Percentiles rank a stretch among this genome's conserved stretches.
These are phyloP conservation scores for Brachirus orientalis DNA, from an alignment of 2,113 vertebrate species.

Conservation along the genomic window DNA sequence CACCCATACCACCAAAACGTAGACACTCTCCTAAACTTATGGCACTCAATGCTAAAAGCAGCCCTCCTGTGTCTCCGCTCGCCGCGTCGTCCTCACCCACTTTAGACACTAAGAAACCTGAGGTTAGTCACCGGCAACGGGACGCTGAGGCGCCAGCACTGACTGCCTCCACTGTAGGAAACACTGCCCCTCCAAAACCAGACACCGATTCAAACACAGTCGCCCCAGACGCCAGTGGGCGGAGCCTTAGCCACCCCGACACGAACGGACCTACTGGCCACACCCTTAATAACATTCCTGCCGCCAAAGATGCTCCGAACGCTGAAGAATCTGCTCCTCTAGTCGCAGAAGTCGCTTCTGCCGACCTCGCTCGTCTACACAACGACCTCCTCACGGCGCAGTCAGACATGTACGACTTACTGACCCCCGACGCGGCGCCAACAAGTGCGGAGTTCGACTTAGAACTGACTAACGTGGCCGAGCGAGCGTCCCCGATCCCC, in stretches of 20 bases:
- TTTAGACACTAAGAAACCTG: slow-evolving; percentile 42
- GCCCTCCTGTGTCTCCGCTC: slow-evolving; percentile 71
- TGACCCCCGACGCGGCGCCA: slow-evolving; percentile 41
- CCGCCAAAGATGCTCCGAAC: slow-evolving; percentile 26
- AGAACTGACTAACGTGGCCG: slow-evolving; percentile 77
- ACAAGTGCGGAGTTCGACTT: slow-evolving; percentile 84
- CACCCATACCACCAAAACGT: slow-evolving; percentile 73
- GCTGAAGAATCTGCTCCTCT: slow-evolving; percentile 30
- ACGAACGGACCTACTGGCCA: slow-evolving; percentile 30
- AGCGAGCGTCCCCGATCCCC: slow-evolving; percentile 76
- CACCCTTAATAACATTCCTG: slow-evolving; percentile 14
- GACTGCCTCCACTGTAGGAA: slow-evolving; percentile 44
- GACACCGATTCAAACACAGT: slow-evolving; percentile 18
- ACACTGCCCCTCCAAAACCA: slow-evolving; percentile 40
- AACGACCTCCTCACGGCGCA: slow-evolving; percentile 17
- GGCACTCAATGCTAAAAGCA: slow-evolving; percentile 65
- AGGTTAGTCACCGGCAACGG: too few relatives aligned
- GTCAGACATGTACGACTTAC: slow-evolving; percentile 61
- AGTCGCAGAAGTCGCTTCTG: slow-evolving; percentile 30
- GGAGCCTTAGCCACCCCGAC: slow-evolving; percentile 37
- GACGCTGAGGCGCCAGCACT: slow-evolving; percentile 67
- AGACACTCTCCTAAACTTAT: slow-evolving; percentile 74
- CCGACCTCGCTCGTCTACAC: not conserved
- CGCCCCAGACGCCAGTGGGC: slow-evolving; percentile 15
- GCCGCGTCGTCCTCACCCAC: slow-evolving; percentile 38